Evolutionary conservation across 2,888 invertebrate species (phyloP).

Genomic region (Stenodera caucasica): DNA sequence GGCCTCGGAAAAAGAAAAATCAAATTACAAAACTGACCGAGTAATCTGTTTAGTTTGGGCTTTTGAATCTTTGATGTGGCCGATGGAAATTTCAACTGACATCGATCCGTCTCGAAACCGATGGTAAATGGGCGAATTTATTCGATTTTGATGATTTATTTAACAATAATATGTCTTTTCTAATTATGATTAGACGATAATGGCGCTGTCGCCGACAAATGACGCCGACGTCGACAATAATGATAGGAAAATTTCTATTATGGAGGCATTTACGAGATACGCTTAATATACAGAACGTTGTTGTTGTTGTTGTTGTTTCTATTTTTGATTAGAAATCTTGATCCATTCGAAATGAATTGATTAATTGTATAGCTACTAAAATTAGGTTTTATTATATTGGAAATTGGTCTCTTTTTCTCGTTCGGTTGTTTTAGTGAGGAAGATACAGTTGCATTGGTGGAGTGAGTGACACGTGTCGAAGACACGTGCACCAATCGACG

Average conservation of each 20-base stretch:
- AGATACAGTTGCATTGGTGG: neutral
- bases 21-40: neutral
- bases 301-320: neutral
- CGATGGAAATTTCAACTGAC: no score
- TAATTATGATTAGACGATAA: neutral
- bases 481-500: neutral
- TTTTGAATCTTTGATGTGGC: neutral
- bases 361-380: neutral
- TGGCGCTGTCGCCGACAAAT: constrained; percentile 3
- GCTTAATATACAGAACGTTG: neutral
- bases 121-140: neutral
- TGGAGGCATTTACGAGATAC: neutral
- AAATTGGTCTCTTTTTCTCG: neutral
- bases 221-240: neutral
- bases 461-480: neutral
- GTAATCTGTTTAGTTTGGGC: neutral
- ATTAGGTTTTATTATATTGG: neutral
- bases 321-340: neutral
- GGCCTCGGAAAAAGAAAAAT: neutral
- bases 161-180: neutral
- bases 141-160: no score
- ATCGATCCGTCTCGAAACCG: neutral
- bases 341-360: neutral
- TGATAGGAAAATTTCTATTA: constrained; percentile 1
- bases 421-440: no score